Base-by-base conservation (phyloP, 2,888 invertebrate species). In the Nomada ferruginata region DNA sequence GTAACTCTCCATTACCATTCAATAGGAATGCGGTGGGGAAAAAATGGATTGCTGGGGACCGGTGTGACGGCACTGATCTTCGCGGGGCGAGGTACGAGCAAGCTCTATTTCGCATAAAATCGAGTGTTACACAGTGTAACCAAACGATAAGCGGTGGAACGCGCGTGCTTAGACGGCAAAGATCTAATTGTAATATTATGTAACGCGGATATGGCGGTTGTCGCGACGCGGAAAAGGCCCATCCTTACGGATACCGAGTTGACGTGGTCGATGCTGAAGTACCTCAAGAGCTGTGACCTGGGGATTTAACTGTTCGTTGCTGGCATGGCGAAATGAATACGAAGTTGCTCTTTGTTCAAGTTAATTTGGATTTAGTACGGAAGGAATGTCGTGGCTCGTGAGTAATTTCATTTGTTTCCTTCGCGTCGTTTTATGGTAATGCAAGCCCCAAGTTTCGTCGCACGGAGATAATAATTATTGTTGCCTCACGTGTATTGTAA, bases 1-100 rank as follows among this genome's bases (percentile, higher is more conserved):
- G 85, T 88, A 88, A 88, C 83, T 88, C 88, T 86, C 85, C 88
- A 87, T 87, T 87, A 87, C 85, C 87, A 87, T 85, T 87, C 85
- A 84, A 84, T 87, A 87, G 82, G 77, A 74, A 79, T 74, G 74
- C 71, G 29, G 70, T n/a, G 42, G n/a, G 50, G 26, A 77, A 85
- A 76, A 76, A 76, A 79, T 79, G 76, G 76, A 81, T 84, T 76
- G 80, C 71, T 20, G 52, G 66, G 47, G 26, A 65, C 53, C 69
- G 65, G 57, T 72, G 69, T 53, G 61, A 59, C 68, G 73, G 75
- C 70, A 63, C 70, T 60, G 79, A 77, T 85, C 79, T 77, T 83
- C 71, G 47, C 52, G 47, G n/a, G 18, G 42, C 72, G 69, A 69
- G 72, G 26, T 26, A 57, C 69, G 55, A 47, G 72, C 59, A 59